These are phyloP conservation scores for Gobiocypris rarus DNA, from an alignment of 2,113 vertebrate species.

Conservation along the genomic window DNA sequence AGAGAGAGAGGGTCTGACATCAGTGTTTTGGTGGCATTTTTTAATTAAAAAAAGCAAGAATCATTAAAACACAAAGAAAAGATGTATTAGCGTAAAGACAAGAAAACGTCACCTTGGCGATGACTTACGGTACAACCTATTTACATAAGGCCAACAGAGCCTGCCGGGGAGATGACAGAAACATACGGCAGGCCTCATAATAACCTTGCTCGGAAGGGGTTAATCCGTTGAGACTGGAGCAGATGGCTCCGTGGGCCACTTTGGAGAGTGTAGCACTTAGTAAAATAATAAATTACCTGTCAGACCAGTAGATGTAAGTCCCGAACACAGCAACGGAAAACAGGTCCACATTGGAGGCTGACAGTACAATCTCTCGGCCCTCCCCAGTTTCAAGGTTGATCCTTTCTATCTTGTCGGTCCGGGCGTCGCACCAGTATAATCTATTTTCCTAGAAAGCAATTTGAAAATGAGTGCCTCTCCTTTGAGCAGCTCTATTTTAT, in stretches of 20 bases:
- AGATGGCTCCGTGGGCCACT: slow-evolving; percentile 75
- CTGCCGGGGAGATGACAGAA: slow-evolving; percentile 62
- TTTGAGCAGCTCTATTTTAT: slow-evolving; percentile 66
- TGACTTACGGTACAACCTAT: slow-evolving; percentile 57
- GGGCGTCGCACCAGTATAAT: slow-evolving; percentile 99
- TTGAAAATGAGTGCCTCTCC: slow-evolving; percentile 74
- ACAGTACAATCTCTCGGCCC: slow-evolving; percentile 94
- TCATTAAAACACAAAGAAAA: slow-evolving; percentile 63
- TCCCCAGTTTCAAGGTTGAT: slow-evolving; percentile 98
- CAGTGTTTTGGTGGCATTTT: slow-evolving; percentile 71
- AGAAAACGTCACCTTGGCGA: slow-evolving; percentile 55
- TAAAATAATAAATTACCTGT: slow-evolving; percentile 99
- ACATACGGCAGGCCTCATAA: slow-evolving; percentile 63
- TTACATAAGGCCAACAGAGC: slow-evolving; percentile 63
- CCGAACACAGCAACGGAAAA: slow-evolving; percentile 98
- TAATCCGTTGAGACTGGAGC: slow-evolving; percentile 80
- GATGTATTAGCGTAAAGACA: background rate
- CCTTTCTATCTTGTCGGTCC: slow-evolving; percentile 99
- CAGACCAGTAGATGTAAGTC: slow-evolving; percentile 99
- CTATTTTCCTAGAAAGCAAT: slow-evolving; percentile 94
- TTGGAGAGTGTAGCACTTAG: slow-evolving; percentile 80
- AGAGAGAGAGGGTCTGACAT: slow-evolving; percentile 66
- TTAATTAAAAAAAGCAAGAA: slow-evolving; percentile 73
- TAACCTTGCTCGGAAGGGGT: slow-evolving; percentile 74
- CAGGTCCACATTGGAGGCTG: slow-evolving; percentile 95